These are phyloP conservation scores for Pelmatolapia mariae DNA, from an alignment of 2,113 vertebrate genomes.

Conservation along the genomic window DNA sequence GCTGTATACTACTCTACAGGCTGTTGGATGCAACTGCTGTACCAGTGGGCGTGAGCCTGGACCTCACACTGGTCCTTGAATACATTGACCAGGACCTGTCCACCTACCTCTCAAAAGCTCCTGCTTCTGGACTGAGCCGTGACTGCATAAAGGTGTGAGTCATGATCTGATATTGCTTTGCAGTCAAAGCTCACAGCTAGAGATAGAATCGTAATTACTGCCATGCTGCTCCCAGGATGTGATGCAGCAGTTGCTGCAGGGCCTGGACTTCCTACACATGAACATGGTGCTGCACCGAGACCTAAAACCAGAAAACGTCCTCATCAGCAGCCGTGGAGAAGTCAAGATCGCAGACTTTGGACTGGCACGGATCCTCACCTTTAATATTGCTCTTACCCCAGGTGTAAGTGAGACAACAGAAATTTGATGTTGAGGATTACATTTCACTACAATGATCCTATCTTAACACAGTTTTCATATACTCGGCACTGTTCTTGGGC, in stretches of 20 bases:
- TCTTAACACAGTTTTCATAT: neutral
- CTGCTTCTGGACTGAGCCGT: constrained; percentile 48
- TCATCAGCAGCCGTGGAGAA: constrained; percentile 68
- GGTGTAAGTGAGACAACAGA: constrained; percentile 58
- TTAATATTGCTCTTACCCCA: constrained; percentile 72
- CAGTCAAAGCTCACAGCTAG: neutral
- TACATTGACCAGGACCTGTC: constrained; percentile 77
- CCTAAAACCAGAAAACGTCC: constrained; percentile 74
- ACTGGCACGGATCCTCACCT: constrained; percentile 71
- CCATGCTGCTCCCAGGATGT: constrained; percentile 49
- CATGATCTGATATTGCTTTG: neutral
- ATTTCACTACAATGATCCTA: neutral
- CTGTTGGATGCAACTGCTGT: constrained; percentile 61
- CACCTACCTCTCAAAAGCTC: constrained; percentile 60
- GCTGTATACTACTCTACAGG: constrained; percentile 24
- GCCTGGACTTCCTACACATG: constrained; percentile 74
- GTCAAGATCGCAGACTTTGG: constrained; percentile 78
- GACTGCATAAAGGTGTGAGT: constrained; percentile 62
- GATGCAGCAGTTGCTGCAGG: constrained; percentile 69
- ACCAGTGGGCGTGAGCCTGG: constrained; percentile 22
- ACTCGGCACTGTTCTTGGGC: accelerated
- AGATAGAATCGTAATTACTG: neutral
- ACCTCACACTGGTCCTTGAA: constrained; percentile 73
- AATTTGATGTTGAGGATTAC: neutral
- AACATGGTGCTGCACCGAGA: constrained; percentile 76